phyloP scores from a whole-genome alignment of 37 sponge, comb jelly and placozoan genomes.

The Ephydatia muelleri region DNA sequence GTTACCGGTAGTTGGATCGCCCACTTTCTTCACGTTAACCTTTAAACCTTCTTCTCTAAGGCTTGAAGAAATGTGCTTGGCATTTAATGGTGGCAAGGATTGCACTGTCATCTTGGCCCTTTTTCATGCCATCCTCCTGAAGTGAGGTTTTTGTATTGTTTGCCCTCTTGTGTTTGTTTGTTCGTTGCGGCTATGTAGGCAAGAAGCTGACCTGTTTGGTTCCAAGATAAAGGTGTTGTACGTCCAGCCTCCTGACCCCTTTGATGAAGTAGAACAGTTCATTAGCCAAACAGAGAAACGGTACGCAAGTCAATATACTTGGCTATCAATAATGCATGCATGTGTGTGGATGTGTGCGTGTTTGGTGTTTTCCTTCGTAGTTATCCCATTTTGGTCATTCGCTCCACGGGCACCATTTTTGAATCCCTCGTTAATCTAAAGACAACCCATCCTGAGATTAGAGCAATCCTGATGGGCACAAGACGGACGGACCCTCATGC shows the following conservation, averaged over 20 bases:
- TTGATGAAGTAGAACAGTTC: conserved; percentile 75
- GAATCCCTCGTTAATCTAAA: conserved; percentile 64
- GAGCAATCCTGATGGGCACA: conserved; percentile 93
- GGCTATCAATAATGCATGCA: not conserved
- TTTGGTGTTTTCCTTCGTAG: conserved; percentile 14
- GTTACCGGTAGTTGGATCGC: conserved; percentile 23
- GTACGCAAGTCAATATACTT: not conserved
- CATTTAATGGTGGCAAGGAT: conserved; percentile 99
- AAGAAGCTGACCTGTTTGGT: not conserved
- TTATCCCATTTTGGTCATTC: conserved; percentile 61
- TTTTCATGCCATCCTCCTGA: conserved; percentile 45
- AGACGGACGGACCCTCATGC: conserved; percentile 85
- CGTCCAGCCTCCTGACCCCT: conserved; percentile 47
- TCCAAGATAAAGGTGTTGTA: conserved; percentile 66
- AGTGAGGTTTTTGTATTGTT: conserved; percentile 18
- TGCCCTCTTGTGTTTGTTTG: not conserved
- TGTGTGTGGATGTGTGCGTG: not conserved
- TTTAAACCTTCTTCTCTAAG: conserved; percentile 12
- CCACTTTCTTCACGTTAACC: not conserved
- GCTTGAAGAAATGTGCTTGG: conserved; percentile 69
- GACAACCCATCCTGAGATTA: conserved; percentile 61
- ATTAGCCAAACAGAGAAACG: not conserved
- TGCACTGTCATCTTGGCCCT: conserved; percentile 90
- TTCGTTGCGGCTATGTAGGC: not conserved
- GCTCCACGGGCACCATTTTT: conserved; percentile 37